A percentile compares a stretch with the other conserved stretches of the same genome.
Evolutionary conservation across 2,888 invertebrate species (phyloP).

Genomic region (Patella caerulea): DNA sequence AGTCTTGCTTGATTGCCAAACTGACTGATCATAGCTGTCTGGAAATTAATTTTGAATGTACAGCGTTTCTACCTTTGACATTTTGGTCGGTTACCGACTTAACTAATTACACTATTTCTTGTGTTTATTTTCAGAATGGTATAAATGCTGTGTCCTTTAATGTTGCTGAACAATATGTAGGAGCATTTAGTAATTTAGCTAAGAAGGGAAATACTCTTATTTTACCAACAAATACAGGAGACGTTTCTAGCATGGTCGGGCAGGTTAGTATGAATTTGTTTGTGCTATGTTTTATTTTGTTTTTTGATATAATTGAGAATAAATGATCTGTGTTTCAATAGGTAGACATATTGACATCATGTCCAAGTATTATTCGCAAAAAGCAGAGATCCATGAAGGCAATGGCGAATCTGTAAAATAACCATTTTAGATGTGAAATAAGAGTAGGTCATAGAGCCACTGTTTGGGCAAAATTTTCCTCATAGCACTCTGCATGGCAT

Average conservation of each 20-base stretch:
- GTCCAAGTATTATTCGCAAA: background rate
- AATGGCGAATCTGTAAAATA: no score
- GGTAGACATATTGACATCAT: background rate
- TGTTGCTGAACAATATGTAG: slow-evolving; percentile 96
- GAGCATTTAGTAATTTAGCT: slow-evolving; percentile 93
- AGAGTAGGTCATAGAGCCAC: no score
- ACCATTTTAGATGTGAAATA: no score
- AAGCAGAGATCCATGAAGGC: no score
- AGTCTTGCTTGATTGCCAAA: no score
- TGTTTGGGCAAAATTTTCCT: no score
- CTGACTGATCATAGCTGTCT: no score
- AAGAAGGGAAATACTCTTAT: slow-evolving; percentile 94
- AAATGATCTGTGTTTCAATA: background rate
- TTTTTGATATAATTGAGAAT: background rate
- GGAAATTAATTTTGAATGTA: no score
- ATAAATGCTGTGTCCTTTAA: slow-evolving; percentile 91
- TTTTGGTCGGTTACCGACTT: no score
- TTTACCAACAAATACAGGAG: slow-evolving; percentile 88
- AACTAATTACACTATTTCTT: no score
- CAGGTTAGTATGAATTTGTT: slow-evolving; percentile 75
- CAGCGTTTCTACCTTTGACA: no score
- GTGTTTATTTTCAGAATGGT: slow-evolving; percentile 77
- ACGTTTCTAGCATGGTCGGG: slow-evolving; percentile 82
- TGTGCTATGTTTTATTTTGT: background rate
- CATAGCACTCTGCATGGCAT: no score